A percentile compares a stretch with the other conserved stretches of the same genome.
phyloP scores from a whole-genome alignment of 2,797 vertebrate genomes.

The Eleutherodactylus coqui region DNA sequence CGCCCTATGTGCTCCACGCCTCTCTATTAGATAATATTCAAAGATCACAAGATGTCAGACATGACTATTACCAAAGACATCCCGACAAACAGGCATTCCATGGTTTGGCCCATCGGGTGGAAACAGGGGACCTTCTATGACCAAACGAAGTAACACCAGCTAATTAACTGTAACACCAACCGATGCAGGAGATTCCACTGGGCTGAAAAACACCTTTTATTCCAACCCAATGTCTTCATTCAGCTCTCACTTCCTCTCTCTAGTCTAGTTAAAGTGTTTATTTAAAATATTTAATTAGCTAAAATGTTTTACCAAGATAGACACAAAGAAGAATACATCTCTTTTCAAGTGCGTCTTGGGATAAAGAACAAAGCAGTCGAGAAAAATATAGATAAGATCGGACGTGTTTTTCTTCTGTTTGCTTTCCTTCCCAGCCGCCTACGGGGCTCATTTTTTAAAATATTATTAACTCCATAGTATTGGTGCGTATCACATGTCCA shows the following conservation, averaged over 20 bases:
- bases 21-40: no score
- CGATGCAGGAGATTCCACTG: neutral
- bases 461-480: constrained; percentile 19
- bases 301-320: constrained; percentile 53
- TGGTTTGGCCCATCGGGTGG: neutral
- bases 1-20: no score
- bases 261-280: constrained; percentile 51
- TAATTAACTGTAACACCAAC: neutral
- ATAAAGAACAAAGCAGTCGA: constrained; percentile 45
- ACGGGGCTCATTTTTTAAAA: neutral
- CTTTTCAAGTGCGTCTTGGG: constrained; percentile 53
- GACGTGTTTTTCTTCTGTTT: constrained; percentile 25
- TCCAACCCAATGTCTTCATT: constrained; percentile 8
- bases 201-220: neutral
- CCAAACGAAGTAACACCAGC: neutral
- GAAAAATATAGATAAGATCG: constrained; percentile 48
- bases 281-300: constrained; percentile 61
- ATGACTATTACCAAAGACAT: neutral
- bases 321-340: constrained; percentile 48
- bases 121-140: neutral
- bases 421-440: constrained; percentile 13
- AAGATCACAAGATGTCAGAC: neutral
- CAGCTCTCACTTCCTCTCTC: constrained; percentile 22
- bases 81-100: neutral
- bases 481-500: neutral